These are phyloP conservation scores for Portevinia maculata DNA, from an alignment of 2,888 invertebrate genomes.

Conservation along the genomic window DNA sequence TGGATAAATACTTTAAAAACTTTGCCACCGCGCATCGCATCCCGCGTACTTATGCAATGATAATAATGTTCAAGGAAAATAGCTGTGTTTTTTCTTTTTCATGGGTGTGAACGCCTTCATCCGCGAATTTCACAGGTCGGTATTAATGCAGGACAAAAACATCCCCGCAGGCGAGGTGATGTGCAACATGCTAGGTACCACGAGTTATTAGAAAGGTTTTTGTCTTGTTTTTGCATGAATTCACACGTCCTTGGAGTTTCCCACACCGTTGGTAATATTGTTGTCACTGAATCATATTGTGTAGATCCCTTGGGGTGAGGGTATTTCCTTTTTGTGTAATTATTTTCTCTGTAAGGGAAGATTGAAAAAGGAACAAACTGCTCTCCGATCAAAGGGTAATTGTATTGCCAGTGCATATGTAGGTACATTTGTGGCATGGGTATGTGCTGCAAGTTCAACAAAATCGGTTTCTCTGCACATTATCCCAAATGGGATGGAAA, in stretches of 20 bases:
- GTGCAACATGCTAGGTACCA: conserved; percentile 17
- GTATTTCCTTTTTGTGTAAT: conserved; percentile 64
- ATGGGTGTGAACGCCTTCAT: conserved; percentile 10
- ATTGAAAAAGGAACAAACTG: conserved; percentile 31
- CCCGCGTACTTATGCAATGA: conserved; percentile 31
- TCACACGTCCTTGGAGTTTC: conserved; percentile 34
- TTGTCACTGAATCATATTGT: conserved; percentile 21
- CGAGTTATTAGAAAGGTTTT: conserved; percentile 24
- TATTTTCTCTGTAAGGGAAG: conserved; percentile 52
- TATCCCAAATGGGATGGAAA: neutral
- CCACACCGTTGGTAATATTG: conserved; percentile 20
- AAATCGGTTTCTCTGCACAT: conserved; percentile 3
- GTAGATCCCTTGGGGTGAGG: conserved; percentile 15
- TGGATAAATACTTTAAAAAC: conserved; percentile 35
- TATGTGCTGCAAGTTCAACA: neutral
- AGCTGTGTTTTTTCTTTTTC: neutral
- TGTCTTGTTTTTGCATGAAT: conserved; percentile 40
- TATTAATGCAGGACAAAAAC: conserved; percentile 25
- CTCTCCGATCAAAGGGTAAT: conserved; percentile 51
- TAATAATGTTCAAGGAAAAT: conserved; percentile 5
- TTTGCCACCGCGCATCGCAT: conserved; percentile 3
- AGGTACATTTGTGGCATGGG: conserved; percentile 1
- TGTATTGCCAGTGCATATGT: conserved; percentile 13
- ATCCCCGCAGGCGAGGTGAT: conserved; percentile 31
- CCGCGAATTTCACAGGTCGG: conserved; percentile 7